A percentile compares a stretch with the other conserved stretches of the same genome.
phyloP scores from a whole-genome alignment of 2,113 vertebrate genomes.

The Thamnophis sirtalis region DNA sequence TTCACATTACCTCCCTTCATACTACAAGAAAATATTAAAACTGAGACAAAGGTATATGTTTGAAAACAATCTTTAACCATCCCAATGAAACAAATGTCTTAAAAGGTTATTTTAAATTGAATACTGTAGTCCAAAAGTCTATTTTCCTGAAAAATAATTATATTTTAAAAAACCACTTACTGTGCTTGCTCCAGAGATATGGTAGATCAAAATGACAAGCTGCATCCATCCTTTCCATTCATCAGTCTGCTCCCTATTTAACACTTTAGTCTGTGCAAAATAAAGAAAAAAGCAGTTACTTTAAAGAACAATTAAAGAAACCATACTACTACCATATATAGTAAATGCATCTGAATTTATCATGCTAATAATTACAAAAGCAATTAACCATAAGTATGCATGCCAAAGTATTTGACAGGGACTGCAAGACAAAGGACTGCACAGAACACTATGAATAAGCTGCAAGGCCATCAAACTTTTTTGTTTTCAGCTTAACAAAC shows the following conservation, averaged over 20 bases:
- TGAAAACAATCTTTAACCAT: not conserved
- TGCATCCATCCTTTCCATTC: conserved; percentile 99
- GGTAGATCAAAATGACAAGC: conserved; percentile 97
- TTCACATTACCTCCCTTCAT: not conserved
- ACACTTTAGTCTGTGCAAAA: conserved; percentile 83
- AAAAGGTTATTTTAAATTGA: not conserved
- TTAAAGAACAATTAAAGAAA: conserved; percentile 44
- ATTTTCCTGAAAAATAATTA: not conserved
- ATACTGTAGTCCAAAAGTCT: not conserved
- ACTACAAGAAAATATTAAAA: not conserved
- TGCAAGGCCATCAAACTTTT: not conserved
- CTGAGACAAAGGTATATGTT: not conserved
- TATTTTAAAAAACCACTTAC: conserved; percentile 73
- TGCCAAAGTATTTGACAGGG: fast-evolving
- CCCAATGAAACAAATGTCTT: not conserved
- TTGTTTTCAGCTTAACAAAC: not conserved
- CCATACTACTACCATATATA: not conserved
- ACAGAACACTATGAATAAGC: not conserved
- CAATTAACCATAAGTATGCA: not conserved
- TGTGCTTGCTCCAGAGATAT: conserved; percentile 95
- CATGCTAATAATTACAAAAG: not conserved
- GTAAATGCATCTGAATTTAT: not conserved
- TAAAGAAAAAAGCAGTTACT: conserved; percentile 57
- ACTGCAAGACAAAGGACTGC: not conserved
- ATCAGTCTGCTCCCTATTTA: conserved; percentile 97